Percentiles rank a stretch among this genome's conserved stretches.
Evolutionary conservation across 2,888 invertebrate genomes (phyloP).

Genomic region (Eupeodes luniger): DNA sequence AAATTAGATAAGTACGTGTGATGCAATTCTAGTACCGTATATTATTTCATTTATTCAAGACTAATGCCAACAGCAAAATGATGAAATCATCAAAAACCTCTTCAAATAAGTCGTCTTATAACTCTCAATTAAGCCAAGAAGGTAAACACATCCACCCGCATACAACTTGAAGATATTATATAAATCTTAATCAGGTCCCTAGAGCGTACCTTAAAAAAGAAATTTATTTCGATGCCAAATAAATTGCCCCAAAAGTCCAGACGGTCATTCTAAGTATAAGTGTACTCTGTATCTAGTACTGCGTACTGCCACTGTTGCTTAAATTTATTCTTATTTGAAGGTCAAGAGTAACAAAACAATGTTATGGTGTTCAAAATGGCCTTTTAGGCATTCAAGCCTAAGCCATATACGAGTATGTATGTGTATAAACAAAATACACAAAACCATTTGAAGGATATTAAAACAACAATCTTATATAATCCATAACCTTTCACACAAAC

Average conservation of each 20-base stretch:
- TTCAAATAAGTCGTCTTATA: slow-evolving; percentile 6
- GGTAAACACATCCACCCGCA: neutral
- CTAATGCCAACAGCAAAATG: neutral
- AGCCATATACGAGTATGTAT: no score
- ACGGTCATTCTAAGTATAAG: neutral
- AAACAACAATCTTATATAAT: slow-evolving; percentile 41
- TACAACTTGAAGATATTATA: neutral
- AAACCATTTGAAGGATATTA: slow-evolving; percentile 26
- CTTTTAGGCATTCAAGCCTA: neutral
- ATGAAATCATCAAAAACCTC: neutral
- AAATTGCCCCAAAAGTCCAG: slow-evolving; percentile 24
- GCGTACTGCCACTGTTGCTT: slow-evolving; percentile 2
- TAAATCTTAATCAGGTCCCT: slow-evolving; percentile 13
- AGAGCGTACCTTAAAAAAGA: neutral
- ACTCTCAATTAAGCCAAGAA: slow-evolving; percentile 11
- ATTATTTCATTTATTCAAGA: neutral
- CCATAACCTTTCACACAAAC: slow-evolving; percentile 55
- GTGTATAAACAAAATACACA: no score
- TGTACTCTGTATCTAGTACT: no score
- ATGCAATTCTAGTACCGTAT: no score
- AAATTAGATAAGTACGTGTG: no score
- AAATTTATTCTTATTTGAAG: slow-evolving; percentile 26
- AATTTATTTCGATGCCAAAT: slow-evolving; percentile 43
- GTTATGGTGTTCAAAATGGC: slow-evolving; percentile 19
- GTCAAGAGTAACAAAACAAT: slow-evolving; percentile 44